Percentiles rank a stretch among this genome's conserved stretches.
Conservation (phyloP, 1,140 invertebrate species). For the Drosophila persimilis region DNA sequence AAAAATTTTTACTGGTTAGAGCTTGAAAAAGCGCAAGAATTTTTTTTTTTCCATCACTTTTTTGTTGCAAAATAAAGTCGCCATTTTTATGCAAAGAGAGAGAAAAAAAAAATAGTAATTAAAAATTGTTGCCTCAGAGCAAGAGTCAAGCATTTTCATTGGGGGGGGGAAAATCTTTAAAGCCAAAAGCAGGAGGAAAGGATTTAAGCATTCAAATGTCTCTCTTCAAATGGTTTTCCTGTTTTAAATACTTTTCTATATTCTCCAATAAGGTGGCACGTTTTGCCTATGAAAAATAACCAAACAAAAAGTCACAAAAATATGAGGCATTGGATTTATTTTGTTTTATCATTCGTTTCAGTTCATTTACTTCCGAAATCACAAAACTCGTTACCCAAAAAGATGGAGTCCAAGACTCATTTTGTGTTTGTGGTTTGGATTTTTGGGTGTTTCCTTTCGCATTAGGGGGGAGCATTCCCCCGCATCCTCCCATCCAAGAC, state of each 20-base stretch:
- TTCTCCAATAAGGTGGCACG: no score
- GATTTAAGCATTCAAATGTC: no score
- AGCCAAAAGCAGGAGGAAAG: no score
- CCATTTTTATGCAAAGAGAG: constrained; percentile 16
- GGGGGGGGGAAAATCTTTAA: background rate
- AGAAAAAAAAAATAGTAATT: constrained; percentile 22
- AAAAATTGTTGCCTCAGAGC: constrained; percentile 23
- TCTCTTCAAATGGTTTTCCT: no score
- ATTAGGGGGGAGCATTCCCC: constrained; percentile 35
- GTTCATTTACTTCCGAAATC: constrained; percentile 58
- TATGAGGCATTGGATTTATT: constrained; percentile 58
- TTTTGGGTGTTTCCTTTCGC: constrained; percentile 47
- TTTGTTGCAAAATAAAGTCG: constrained; percentile 34
- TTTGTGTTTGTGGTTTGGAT: constrained; percentile 14
- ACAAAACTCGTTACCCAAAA: background rate
- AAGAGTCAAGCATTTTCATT: constrained; percentile 13
- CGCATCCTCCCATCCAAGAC: constrained; percentile 14
- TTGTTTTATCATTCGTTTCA: constrained; percentile 64
- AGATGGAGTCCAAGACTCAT: constrained; percentile 14
- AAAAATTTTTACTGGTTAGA: constrained; percentile 54
- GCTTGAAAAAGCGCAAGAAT: constrained; percentile 41
- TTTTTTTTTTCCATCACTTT: constrained; percentile 11
- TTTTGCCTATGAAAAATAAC: background rate
- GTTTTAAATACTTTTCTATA: no score
- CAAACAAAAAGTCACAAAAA: constrained; percentile 25